phyloP scores from a whole-genome alignment of 2,797 vertebrate species.

The Valencia hispanica region DNA sequence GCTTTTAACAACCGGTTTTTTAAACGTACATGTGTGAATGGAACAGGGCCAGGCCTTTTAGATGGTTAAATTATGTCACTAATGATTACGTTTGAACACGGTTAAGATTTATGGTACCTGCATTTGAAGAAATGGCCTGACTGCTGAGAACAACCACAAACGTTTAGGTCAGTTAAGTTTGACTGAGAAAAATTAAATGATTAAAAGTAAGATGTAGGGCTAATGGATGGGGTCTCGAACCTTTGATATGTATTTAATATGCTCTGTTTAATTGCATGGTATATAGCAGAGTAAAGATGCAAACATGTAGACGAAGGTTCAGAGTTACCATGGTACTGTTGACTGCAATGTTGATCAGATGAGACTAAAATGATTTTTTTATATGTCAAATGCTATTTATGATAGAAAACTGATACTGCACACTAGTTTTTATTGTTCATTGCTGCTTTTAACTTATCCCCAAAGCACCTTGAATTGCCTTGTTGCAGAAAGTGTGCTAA shows the following conservation, averaged over 20 bases:
- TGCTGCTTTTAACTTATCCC: too few species aligned
- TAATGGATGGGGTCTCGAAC: neutral
- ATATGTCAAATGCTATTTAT: too few species aligned
- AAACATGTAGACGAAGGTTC: too few species aligned
- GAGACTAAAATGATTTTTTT: neutral
- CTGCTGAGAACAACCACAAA: neutral
- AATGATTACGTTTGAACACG: neutral
- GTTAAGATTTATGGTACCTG: neutral
- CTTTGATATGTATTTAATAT: neutral
- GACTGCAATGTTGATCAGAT: neutral
- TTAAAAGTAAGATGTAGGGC: neutral
- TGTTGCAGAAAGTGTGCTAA: too few species aligned
- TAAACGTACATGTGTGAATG: constrained; percentile 25
- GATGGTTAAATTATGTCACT: neutral
- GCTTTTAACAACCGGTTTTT: constrained; percentile 22
- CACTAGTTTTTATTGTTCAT: too few species aligned
- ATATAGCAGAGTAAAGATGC: too few species aligned
- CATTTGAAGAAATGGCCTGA: neutral
- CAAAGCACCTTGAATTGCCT: too few species aligned
- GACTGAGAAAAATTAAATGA: neutral
- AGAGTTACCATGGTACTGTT: neutral
- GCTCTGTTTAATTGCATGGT: neutral
- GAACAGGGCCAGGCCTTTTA: neutral
- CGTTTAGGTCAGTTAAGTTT: neutral
- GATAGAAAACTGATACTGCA: too few species aligned